Evolutionary conservation across 2,888 invertebrate genomes (phyloP), one percentile per base, ranked within the genome.

Genomic region (Euplagia quadripunctaria): DNA sequence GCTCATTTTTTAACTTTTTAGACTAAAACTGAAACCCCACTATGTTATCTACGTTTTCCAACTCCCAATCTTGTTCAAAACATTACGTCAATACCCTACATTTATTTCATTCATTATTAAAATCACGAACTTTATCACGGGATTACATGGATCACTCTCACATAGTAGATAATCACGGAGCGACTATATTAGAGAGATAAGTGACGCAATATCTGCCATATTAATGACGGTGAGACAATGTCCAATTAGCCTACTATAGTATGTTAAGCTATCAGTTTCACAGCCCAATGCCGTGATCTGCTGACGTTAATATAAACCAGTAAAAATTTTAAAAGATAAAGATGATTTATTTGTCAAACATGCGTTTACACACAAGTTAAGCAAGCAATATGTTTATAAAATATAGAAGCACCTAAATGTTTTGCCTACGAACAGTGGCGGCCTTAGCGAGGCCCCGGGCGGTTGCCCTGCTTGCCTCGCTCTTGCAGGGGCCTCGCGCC

Each of bases 131-230:
- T 51, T 58, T 51, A 46, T 71, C 46, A 46, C 17, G 31, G 46
- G 41, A n/a, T 52, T 66, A 31, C 61, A 66, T 70, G 64, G 61
- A 68, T 70, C 61, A 67, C n/a, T 41, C 65, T 17, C 66, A 64
- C 58, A 72, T 68, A 46, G 42, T 68, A 64, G 67, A 64, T 72
- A 68, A 72, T 68, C 20, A 52, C 49, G 17, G 20, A 42, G 52
- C 17, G 17, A 43, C 72, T 74, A 82, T 85, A 86, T 82, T 82
- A 78, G 64, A 68, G 42, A 43, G 83, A 79, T 82, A 82, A 81
- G 72, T 83, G 82, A 73, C 79, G 82, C 75, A 74, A 70, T 74
- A 68, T 72, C 69, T 73, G 72, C 65, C 71, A 75, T 78, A 78
- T 79, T 84, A 81, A 82, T 82, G 81, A 79, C 61, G 55, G 69